Evolutionary conservation across 2,797 vertebrate genomes (phyloP), one percentile per base, ranked within the genome.

Genomic region (Crenuchus spilurus): DNA sequence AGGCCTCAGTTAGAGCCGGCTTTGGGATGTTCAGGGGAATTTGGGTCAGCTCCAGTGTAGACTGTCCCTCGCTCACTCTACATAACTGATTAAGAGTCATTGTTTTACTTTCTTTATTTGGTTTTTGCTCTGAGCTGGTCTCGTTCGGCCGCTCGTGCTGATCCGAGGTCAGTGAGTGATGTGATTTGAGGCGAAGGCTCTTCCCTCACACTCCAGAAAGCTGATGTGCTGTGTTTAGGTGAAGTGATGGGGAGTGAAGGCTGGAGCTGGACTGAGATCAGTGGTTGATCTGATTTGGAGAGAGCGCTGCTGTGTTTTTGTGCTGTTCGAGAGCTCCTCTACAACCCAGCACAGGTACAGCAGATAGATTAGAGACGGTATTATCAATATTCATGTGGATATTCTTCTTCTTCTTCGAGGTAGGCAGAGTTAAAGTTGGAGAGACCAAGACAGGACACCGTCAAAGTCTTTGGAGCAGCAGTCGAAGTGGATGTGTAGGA

Each of bases 151-250:
- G 11, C 61, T 16, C 20, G 31, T 7, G 52, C 76, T 41, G 37
- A 46, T 74, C 67, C 22, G 62, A 74, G 76, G 51, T 71, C 54
- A 61, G 14, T 20, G 39, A 3, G 54, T 28, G 62, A 75, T 31
- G 62, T 72, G 64, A 72, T 75, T 55, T 26, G 39, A 39, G 44
- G 48, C 35, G 60, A 66, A 65, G 46, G 65, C 37, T 55, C 24
- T 39, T 66, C 54, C 13, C 18, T 75, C 46, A 48, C 49, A 26
- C 10, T 28, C 26, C 41, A 51, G 49, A 55, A 49, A 37, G 39
- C 55, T 39, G 30, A 49, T 28, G 31, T 2, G 2, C 18, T 18
- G 48, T 18, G 28, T 60, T 67, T 49, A 41, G 20, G 13, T n/a
- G 13, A 24, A 69, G 30, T 74, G 79, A 74, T 63, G 37, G 66